Base-by-base conservation (phyloP, 2,113 vertebrate species). In the Lagenorhynchus albirostris region DNA sequence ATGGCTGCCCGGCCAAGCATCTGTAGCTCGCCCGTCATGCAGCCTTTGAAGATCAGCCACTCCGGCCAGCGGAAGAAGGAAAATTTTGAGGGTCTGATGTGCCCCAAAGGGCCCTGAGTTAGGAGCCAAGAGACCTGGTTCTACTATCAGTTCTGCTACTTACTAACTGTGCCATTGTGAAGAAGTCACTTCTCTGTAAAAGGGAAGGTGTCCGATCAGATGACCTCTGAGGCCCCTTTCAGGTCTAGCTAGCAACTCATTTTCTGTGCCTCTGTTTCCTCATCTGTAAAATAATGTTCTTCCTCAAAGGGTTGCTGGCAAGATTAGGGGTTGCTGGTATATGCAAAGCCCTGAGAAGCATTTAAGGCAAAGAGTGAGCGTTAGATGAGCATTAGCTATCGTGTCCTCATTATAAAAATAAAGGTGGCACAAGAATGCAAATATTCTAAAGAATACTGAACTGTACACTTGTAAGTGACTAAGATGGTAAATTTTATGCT, bases 261-360 rank as follows among this genome's bases (percentile, higher is more conserved):
- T 95, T 80, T 89, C 36, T 44, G 38, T 83, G 68, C 87, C 73
- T 95, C 47, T 4, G 58, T 87, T 97, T 94, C 71, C 50, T 82
- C 44, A 76, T 23, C 68, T 90, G 67, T n/a, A 85, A 81, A 79
- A 83, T 12, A 38, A 77, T 6, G 68, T 25, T 10, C 55, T 95
- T 92, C 58, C 74, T 76, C 44, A 41, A 79, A 89, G 38, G 21
- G 29, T 7, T 15, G 41, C 26, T 60, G 8, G 2, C 26, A 89
- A 33, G 70, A 26, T 2, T 20, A 79, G n/a, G 33, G 41, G 26
- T 58, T 58, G 20, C 3, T 55, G 21, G 88, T 62, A 0, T 4
- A 18, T 1, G 8, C 31, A 36, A 92, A 91, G 29, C 15, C 0
- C 12, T 20, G 38, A 10, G 44, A 71, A 63, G 65, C 31, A 13